Evolutionary conservation across 2,888 invertebrate genomes (phyloP).

Genomic region (Lasiommata megera): DNA sequence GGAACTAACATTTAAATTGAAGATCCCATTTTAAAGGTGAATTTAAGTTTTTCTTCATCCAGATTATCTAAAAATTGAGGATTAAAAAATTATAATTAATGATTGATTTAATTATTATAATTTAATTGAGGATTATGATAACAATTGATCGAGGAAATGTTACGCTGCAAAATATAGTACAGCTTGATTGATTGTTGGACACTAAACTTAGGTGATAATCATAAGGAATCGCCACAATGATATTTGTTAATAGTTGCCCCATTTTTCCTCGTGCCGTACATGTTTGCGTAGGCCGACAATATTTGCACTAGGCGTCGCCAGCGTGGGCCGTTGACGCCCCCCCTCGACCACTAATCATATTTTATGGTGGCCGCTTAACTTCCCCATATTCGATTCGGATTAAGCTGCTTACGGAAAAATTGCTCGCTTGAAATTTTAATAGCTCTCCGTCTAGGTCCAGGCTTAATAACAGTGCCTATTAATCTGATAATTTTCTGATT

Average conservation of each 20-base stretch:
- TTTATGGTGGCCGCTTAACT: slow-evolving; percentile 65
- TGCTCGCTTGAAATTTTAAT: slow-evolving; percentile 36
- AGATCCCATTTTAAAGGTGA: too few relatives aligned
- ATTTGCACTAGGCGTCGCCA: slow-evolving; percentile 59
- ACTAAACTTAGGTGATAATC: slow-evolving; percentile 35
- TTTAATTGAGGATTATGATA: too few relatives aligned
- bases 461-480: slow-evolving; percentile 24
- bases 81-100: too few relatives aligned
- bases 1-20: too few relatives aligned
- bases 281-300: slow-evolving; percentile 62
- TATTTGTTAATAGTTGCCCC: slow-evolving; percentile 53
- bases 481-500: slow-evolving; percentile 24
- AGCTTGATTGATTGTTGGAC: slow-evolving; percentile 30
- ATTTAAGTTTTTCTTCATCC: too few relatives aligned
- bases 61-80: too few relatives aligned
- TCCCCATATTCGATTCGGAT: slow-evolving; percentile 60
- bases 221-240: slow-evolving; percentile 48
- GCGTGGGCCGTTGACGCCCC: slow-evolving; percentile 46
- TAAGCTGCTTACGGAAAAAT: slow-evolving; percentile 51
- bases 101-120: too few relatives aligned
- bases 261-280: slow-evolving; percentile 40
- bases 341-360: slow-evolving; percentile 73
- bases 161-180: neutral
- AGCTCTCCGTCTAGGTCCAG: slow-evolving; percentile 32
- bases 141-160: too few relatives aligned